Evolutionary conservation across 2,113 vertebrate species (phyloP).

Genomic region (Tragelaphus imberbis): DNA sequence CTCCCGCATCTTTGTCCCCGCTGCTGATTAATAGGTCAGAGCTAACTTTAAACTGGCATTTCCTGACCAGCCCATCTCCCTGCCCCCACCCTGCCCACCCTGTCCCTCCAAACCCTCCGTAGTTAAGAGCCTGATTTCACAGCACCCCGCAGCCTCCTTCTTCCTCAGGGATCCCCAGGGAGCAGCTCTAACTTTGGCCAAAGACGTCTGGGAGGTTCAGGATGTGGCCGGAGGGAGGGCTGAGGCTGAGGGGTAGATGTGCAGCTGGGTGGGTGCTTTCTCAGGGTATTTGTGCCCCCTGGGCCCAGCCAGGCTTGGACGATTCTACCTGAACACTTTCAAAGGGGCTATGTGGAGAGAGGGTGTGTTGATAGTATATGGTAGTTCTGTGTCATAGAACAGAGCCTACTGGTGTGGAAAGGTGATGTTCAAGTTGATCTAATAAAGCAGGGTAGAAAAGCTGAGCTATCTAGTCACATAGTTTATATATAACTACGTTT

Average conservation of each 20-base stretch:
- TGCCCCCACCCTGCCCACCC: not conserved
- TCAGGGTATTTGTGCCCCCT: not conserved
- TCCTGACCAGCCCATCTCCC: constrained; percentile 71
- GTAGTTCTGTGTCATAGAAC: not conserved
- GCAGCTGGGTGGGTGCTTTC: not conserved
- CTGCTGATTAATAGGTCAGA: constrained; percentile 78
- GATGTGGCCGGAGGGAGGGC: not conserved
- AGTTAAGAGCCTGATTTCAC: constrained; percentile 43
- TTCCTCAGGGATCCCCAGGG: not conserved
- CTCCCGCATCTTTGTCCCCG: constrained; percentile 75
- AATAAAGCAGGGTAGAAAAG: not conserved
- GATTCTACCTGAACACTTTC: not conserved
- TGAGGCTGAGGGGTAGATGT: not conserved
- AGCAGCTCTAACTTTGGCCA: not conserved
- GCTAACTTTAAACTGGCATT: constrained; percentile 79
- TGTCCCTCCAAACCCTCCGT: not conserved
- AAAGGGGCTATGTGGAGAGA: not conserved
- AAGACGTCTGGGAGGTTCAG: rapidly evolving
- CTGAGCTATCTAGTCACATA: not conserved
- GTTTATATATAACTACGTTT: not conserved
- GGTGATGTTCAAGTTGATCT: not conserved
- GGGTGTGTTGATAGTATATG: not conserved
- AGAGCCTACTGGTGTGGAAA: not conserved
- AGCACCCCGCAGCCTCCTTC: not conserved
- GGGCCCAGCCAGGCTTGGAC: not conserved